Evolutionary conservation across 2,113 vertebrate species (phyloP), one percentile per base, ranked within the genome.

Genomic region (Microcebus jonahi): DNA sequence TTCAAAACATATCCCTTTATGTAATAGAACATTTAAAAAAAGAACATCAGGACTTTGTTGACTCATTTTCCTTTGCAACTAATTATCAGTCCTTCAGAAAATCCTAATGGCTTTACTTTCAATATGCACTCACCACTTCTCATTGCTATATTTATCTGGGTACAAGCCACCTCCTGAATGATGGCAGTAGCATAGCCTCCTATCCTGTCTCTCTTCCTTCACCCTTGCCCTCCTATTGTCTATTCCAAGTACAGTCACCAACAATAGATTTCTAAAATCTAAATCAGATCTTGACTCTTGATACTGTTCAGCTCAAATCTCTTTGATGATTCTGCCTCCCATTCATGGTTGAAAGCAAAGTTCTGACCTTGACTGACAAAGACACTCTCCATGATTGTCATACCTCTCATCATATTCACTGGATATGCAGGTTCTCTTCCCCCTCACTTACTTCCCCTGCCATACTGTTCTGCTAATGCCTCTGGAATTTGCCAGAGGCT

Each of bases 1-100:
- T 90, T 95, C 84, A 82, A 57, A 93, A 29, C 39, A 63, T n/a
- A 90, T 36, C 18, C 21, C 6, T 93, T 86, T 50, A 5, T 59
- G 10, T 53, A 80, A 65, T 12, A n/a, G 5, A 1, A 36, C 0
- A 0, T 20, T 55, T 55, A 42, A 81, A 84, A 57, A 63, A 50
- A 39, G 3, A 48, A 21, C 2, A 21, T 2, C 0, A 6, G 15
- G 4, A 11, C 20, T 85, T 93, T 25, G 48, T 89, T 45, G 11
- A 59, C 4, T 76, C 29, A 13, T 53, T 88, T 83, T n/a, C 15
- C 80, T 95, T 87, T 5, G 20, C 25, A 71, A 75, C 25, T 80
- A 3, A 12, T n/a, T 83, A 95, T 71, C 59, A 29, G 53, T 94
- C 50, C 45, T 81, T 75, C 13, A 57, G 39, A 50, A 83, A 85